These are phyloP conservation scores for Tamandua tetradactyla DNA, from an alignment of 2,797 vertebrate species.

Conservation along the genomic window DNA sequence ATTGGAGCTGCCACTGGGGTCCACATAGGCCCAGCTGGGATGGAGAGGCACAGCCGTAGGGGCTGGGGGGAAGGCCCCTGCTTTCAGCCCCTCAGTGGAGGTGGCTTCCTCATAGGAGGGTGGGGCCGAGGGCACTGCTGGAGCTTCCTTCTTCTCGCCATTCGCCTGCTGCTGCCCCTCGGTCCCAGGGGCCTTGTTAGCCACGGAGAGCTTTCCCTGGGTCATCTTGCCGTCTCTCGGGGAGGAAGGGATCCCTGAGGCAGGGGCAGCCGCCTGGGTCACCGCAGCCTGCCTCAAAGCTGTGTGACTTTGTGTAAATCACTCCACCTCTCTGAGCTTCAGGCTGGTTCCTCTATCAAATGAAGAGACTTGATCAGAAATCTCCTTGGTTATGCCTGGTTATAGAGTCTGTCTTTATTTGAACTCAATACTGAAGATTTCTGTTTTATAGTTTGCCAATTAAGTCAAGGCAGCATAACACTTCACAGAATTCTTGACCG, in stretches of 20 bases:
- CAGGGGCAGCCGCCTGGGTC: conserved; percentile 64
- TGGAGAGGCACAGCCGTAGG: conserved; percentile 81
- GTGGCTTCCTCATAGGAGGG: conserved; percentile 95
- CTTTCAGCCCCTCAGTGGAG: conserved; percentile 85
- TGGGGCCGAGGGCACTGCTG: conserved; percentile 84
- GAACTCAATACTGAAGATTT: background rate
- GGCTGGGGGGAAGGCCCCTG: conserved; percentile 75
- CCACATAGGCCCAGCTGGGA: conserved; percentile 85
- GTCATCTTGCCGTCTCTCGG: conserved; percentile 84
- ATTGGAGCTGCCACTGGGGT: conserved; percentile 87
- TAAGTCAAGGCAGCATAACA: background rate
- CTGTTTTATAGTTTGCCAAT: background rate
- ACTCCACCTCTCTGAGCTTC: background rate
- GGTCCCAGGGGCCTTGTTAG: conserved; percentile 85
- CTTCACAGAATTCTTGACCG: background rate
- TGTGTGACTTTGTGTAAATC: conserved; percentile 27
- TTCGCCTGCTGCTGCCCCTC: conserved; percentile 81
- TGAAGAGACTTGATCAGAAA: background rate
- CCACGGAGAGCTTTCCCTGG: conserved; percentile 89
- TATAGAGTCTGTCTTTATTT: conserved; percentile 14
- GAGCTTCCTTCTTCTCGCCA: conserved; percentile 84
- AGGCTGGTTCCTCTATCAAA: conserved; percentile 1
- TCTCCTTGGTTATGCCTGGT: background rate
- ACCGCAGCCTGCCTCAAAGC: conserved; percentile 68
- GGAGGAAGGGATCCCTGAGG: conserved; percentile 70